A percentile compares a stretch with the other conserved stretches of the same genome.
Conservation (phyloP, 2,113 vertebrate genomes). For the Austrofundulus limnaeus region DNA sequence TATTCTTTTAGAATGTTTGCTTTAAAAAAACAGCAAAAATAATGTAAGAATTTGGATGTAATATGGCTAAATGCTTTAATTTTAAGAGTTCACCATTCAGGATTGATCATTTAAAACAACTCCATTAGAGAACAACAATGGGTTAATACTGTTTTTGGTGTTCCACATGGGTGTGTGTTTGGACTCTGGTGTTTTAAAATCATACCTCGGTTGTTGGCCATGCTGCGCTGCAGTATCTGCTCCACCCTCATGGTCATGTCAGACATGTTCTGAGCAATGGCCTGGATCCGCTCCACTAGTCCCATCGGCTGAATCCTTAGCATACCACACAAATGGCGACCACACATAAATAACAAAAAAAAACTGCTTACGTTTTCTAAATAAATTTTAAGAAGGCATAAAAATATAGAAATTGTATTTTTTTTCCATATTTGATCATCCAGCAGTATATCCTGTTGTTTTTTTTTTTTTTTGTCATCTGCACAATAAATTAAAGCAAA, state of each 20-base stretch:
- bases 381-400: no score
- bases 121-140: neutral
- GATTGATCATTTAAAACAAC: neutral
- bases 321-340: slow-evolving; percentile 10
- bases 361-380: neutral
- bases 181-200: neutral
- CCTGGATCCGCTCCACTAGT: slow-evolving; percentile 94
- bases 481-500: slow-evolving; percentile 48
- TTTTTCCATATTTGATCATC: neutral
- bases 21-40: no score
- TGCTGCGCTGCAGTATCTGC: slow-evolving; percentile 91
- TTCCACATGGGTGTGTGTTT: slow-evolving; percentile 12
- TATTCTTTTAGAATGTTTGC: slow-evolving; percentile 9
- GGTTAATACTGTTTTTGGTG: slow-evolving; percentile 6
- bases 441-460: no score
- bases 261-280: slow-evolving; percentile 95
- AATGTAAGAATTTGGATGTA: no score
- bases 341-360: neutral
- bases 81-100: slow-evolving; percentile 3
- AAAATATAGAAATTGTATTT: no score
- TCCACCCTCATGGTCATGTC: slow-evolving; percentile 92
- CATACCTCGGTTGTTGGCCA: slow-evolving; percentile 83
- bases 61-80: neutral
- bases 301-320: slow-evolving; percentile 84
- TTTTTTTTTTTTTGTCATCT: slow-evolving; percentile 26